These are phyloP conservation scores for Pholis gunnellus DNA, from an alignment of 2,113 vertebrate genomes.

Conservation along the genomic window DNA sequence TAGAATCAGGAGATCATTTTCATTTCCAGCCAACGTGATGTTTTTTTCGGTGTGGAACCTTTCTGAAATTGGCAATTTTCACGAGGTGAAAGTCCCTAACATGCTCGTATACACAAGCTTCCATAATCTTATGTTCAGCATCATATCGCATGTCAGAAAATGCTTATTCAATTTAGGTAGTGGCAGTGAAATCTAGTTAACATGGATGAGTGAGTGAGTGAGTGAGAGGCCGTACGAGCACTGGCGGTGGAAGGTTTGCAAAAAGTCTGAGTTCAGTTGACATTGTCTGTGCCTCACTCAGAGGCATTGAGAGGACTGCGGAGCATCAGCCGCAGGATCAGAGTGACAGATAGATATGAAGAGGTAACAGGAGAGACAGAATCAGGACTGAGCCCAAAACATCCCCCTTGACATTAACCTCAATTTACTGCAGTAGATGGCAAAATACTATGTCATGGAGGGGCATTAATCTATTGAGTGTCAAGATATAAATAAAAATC, in stretches of 20 bases:
- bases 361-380: constrained; percentile 36
- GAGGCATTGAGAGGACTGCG: constrained; percentile 37
- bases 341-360: constrained; percentile 29
- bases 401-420: constrained; percentile 22
- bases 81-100: constrained; percentile 39
- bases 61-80: constrained; percentile 41
- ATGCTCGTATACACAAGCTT: constrained; percentile 32
- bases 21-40: constrained; percentile 25
- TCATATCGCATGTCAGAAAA: constrained; percentile 54
- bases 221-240: constrained; percentile 4
- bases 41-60: constrained; percentile 25
- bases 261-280: constrained; percentile 27
- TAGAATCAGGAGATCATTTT: constrained; percentile 46
- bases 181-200: constrained; percentile 59
- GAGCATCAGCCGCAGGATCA: constrained; percentile 40
- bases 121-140: constrained; percentile 43
- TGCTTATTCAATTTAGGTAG: constrained; percentile 55
- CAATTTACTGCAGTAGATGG: constrained; percentile 15
- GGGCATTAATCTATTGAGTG: constrained; percentile 31
- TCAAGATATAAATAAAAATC: constrained; percentile 38
- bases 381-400: constrained; percentile 41
- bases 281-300: constrained; percentile 56
- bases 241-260: constrained; percentile 1
- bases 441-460: constrained; percentile 1
- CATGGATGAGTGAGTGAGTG: constrained; percentile 28